Percentiles rank a stretch among this genome's conserved stretches.
These are phyloP conservation scores for Cebidichthys violaceus DNA, from an alignment of 2,113 vertebrate species.

Conservation along the genomic window DNA sequence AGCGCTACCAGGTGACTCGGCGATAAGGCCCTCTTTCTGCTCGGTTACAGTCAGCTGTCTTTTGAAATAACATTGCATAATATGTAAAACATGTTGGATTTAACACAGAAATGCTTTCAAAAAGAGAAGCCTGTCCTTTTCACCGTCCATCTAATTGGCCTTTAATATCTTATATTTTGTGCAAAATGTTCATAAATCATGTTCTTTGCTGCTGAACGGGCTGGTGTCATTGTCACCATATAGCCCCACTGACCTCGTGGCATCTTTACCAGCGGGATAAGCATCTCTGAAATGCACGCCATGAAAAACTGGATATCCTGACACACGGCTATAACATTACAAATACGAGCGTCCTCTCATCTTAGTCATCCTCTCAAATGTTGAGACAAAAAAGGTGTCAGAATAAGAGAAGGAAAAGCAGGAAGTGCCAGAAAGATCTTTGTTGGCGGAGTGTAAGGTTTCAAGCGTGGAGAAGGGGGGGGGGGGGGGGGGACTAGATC, in stretches of 20 bases:
- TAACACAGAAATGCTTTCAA: background rate
- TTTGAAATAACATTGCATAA: background rate
- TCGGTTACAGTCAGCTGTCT: background rate
- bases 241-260: background rate
- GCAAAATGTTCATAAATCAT: background rate
- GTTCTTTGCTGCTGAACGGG: background rate
- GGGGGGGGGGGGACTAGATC: background rate
- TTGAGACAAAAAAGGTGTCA: background rate
- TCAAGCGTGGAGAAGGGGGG: constrained; percentile 25
- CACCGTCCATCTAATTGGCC: background rate
- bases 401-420: background rate
- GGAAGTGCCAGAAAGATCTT: constrained; percentile 20
- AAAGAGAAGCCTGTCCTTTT: background rate
- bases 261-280: constrained; percentile 3
- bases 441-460: constrained; percentile 20
- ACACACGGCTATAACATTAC: background rate
- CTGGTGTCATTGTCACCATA: background rate
- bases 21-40: background rate
- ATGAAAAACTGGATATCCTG: constrained; percentile 41
- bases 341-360: constrained; percentile 1
- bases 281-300: constrained; percentile 35
- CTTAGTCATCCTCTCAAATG: constrained; percentile 3
- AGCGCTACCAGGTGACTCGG: background rate
- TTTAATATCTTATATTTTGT: background rate
- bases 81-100: background rate